Evolutionary conservation across 1,140 invertebrate species (phyloP), one percentile per base, ranked within the genome.

Genomic region (Apolygus lucorum): DNA sequence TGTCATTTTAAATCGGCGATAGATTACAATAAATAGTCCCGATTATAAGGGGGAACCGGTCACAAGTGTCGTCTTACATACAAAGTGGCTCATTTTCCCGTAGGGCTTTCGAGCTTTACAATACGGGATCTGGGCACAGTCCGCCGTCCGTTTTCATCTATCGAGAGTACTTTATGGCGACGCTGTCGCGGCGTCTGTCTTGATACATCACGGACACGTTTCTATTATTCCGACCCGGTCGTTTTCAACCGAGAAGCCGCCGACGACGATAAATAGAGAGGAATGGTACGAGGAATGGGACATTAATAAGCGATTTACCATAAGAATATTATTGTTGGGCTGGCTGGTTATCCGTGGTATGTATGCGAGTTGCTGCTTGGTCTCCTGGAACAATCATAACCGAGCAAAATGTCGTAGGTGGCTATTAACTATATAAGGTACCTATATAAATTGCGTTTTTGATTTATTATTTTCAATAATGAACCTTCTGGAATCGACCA

Each of bases 51-150:
- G 21, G 26, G 21, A 22, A 25, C 62, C 62, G 27, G 22, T 22
- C 22, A 27, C 22, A 22, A 63, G 62, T 63, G 62, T 27, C 62
- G 62, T 27, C 62, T 63, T 63, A 63, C 62, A 63, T 63, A 63
- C 62, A 27, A 63, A 63, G 22, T 63, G 27, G 22, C 62, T 63
- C 27, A 63, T 54, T 63, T 63, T 63, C 62, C 62, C 2, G 14
- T 63, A 17, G 34, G 4, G 4, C 34, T 4, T 17, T 42, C 34
- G 34, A 42, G 34, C n/a, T 42, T 17, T 17, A 42, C 34, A 8
- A 42, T 42, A 42, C 34, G 34, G 17, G 34, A 42, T 4, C 34
- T 8, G 34, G 34, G 4, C 4, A 17, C 4, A 42, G 4, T 8
- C 34, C 4, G 34, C 34, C 34, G 34, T 42, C 34, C 4, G 4